Evolutionary conservation across 2,888 invertebrate genomes (phyloP), one percentile per base, ranked within the genome.

Genomic region (Andrena hattorfiana): DNA sequence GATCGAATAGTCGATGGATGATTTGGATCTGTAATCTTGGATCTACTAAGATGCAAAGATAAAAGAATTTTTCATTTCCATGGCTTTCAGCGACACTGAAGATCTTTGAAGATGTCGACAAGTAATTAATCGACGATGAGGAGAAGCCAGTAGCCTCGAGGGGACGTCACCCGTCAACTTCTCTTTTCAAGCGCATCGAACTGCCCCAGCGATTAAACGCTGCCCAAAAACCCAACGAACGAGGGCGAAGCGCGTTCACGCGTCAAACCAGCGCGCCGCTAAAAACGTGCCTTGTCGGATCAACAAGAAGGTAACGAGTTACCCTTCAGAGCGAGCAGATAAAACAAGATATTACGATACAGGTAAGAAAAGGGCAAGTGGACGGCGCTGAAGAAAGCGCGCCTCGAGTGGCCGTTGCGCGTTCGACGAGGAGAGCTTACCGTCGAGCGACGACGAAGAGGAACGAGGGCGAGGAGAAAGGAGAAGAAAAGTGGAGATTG

Each of bases 261-360:
- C 77, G 77, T 54, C 64, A 26, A 28, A n/a, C 32, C 51, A 26
- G 42, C 10, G 7, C 4, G 35, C 60, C 20, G 66, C 42, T 26
- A 62, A 77, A 78, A 84, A 82, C 84, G 84, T 51, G 51, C 70
- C 67, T 74, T 66, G 77, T 73, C 83, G 63, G 81, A 72, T 75
- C 84, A 74, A 82, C 81, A 85, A 85, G 85, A 85, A 86, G 83
- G 78, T 85, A 89, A 89, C 85, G 69, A 83, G 83, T 81, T 77
- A 70, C 67, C 85, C 86, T 54, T 83, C 79, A 54, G 78, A 82
- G 77, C 68, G 85, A 69, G 56, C 77, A 77, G 85, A 85, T 87
- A 87, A 90, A 89, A 88, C 85, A 85, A 89, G 89, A 89, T 83
- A 86, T 88, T 87, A 85, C 87, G 83, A 83, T 68, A 77, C 70